A percentile compares a stretch with the other conserved stretches of the same genome.
These are phyloP conservation scores for Chloroclystis v-ata DNA, from an alignment of 2,888 invertebrate species.

Conservation along the genomic window DNA sequence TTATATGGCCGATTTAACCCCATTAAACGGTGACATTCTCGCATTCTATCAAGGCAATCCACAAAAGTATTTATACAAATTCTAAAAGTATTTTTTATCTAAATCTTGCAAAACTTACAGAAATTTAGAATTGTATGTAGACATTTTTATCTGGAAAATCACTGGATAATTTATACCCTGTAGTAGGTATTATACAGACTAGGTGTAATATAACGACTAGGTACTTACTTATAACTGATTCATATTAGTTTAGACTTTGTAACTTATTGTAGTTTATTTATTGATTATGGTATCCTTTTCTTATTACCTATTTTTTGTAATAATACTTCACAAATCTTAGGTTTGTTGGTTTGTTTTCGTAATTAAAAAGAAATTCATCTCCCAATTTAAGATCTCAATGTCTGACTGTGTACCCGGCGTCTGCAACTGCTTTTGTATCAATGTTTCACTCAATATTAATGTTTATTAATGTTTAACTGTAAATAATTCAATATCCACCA, in stretches of 20 bases:
- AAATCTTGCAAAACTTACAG: no score
- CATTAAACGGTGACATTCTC: neutral
- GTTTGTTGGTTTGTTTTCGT: neutral
- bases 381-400: constrained; percentile 26
- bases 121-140: no score
- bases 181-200: no score
- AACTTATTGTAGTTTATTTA: no score
- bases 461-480: constrained; percentile 17
- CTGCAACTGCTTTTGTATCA: constrained; percentile 34
- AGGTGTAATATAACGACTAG: no score
- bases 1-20: neutral
- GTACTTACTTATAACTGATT: no score
- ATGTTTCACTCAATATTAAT: constrained; percentile 31
- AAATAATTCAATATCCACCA: constrained; percentile 17
- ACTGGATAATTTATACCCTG: no score
- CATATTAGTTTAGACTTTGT: no score
- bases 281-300: no score
- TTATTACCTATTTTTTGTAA: no score
- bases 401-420: constrained; percentile 32
- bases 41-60: neutral
- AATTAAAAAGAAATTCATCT: constrained; percentile 16
- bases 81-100: neutral
- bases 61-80: no score
- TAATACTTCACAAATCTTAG: constrained; percentile 21
- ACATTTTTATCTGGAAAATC: no score